Evolutionary conservation across 2,113 vertebrate genomes (phyloP).

Genomic region (Cochlearius cochlearius): DNA sequence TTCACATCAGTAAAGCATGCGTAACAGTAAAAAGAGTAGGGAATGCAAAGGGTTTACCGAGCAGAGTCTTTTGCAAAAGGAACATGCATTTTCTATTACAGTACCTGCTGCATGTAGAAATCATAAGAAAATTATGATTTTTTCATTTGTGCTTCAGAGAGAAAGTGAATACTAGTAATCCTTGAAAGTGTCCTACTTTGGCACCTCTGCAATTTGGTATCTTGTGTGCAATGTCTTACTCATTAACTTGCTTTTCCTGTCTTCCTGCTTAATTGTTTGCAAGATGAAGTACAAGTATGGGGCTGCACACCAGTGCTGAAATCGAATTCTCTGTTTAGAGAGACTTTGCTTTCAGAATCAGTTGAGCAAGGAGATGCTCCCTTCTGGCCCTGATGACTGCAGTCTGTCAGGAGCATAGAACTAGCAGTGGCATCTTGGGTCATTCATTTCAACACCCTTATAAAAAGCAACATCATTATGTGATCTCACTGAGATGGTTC

Average conservation of each 20-base stretch:
- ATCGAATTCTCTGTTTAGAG: background rate
- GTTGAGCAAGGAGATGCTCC: background rate
- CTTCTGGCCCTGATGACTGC: background rate
- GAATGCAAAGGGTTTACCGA: background rate
- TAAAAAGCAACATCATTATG: background rate
- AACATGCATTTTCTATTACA: background rate
- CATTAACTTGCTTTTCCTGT: background rate
- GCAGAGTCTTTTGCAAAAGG: background rate
- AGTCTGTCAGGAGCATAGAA: background rate
- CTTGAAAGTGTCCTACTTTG: background rate
- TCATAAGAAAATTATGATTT: background rate
- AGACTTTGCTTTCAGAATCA: background rate
- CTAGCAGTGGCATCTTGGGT: background rate
- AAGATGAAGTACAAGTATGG: background rate
- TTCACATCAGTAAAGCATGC: background rate
- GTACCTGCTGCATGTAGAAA: background rate
- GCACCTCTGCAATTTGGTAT: background rate
- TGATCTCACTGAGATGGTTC: background rate
- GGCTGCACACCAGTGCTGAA: background rate
- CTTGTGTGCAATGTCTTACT: background rate
- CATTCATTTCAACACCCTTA: background rate
- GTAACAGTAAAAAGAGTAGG: background rate
- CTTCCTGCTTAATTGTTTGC: background rate
- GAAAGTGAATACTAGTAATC: background rate
- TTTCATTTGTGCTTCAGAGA: background rate